Evolutionary conservation across 2,113 vertebrate genomes (phyloP), one percentile per base, ranked within the genome.

Genomic region (Callospermophilus lateralis): DNA sequence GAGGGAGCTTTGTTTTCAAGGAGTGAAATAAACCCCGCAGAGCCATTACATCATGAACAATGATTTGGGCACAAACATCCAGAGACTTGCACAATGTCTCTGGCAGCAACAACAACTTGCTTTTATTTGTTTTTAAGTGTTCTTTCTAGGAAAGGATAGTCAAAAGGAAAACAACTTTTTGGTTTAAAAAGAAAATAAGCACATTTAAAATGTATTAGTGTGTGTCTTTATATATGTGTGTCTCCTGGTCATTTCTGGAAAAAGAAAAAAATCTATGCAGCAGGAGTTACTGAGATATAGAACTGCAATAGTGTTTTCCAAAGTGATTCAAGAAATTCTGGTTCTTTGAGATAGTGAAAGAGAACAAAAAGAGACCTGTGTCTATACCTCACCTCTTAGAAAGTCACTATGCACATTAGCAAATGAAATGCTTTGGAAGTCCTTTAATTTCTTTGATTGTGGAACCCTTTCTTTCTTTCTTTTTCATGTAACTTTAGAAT

Each of bases 211-310:
- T 48, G 55, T 55, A 68, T 42, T 10, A 34, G 7, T 17, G 3
- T 13, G 17, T 68, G 17, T 17, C 1, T 28, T 77, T 77, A 48
- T 28, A 9, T 26, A n/a, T 77, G 30, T 79, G 17, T 28, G 20
- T 89, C 26, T 95, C 51, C 51, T 77, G 55, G 45, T 48, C 48
- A 28, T 92, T 94, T 92, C 61, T 84, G 30, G 22, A 81, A 95
- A 63, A 6, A 67, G 30, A 78, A 68, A 67, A 32, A 51, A 68
- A 63, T 45, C 30, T 20, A 16, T 12, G 6, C 77, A 55, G 53
- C 16, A 55, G 12, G 13, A 34, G 51, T 45, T 37, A 26, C 74
- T 53, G 9, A 32, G 3, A 68, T 32, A 32, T 6, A 53, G 78
- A 28, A 12, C 48, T 83, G 2, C 22, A 74, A 24, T 0, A 48